phyloP scores from a whole-genome alignment of 2,113 vertebrate species.

The Pachypanchax playfairii region DNA sequence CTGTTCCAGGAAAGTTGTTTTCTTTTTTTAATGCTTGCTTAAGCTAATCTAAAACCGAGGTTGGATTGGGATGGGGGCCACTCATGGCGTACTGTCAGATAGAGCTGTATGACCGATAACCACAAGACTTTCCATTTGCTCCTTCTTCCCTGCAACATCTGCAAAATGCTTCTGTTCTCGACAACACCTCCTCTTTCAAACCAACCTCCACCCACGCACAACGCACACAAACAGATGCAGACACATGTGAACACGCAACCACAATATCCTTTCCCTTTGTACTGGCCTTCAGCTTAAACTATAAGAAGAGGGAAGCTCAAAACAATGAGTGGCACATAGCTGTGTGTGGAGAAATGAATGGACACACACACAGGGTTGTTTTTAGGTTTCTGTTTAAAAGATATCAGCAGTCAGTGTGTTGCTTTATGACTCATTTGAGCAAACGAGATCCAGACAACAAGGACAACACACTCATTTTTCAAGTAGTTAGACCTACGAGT shows the following conservation, averaged over 20 bases:
- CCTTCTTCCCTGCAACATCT: slow-evolving; percentile 84
- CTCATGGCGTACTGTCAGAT: slow-evolving; percentile 75
- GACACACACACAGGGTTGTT: slow-evolving; percentile 12
- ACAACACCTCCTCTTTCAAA: slow-evolving; percentile 76
- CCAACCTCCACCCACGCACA: slow-evolving; percentile 61
- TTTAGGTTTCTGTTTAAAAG: slow-evolving; percentile 34
- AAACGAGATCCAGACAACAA: slow-evolving; percentile 42
- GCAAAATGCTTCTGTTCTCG: slow-evolving; percentile 83
- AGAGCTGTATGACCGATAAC: slow-evolving; percentile 75
- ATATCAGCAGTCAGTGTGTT: slow-evolving; percentile 22
- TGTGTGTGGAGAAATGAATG: slow-evolving; percentile 10
- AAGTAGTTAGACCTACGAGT: slow-evolving; percentile 37
- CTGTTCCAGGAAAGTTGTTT: slow-evolving; percentile 9
- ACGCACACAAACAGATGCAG: slow-evolving; percentile 34
- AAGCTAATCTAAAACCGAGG: slow-evolving; percentile 26
- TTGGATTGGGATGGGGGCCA: slow-evolving; percentile 42
- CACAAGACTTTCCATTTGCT: slow-evolving; percentile 87
- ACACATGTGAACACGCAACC: slow-evolving; percentile 44
- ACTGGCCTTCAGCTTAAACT: slow-evolving; percentile 47
- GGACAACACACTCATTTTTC: slow-evolving; percentile 52
- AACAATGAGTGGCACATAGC: slow-evolving; percentile 33
- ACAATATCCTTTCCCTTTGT: slow-evolving; percentile 61
- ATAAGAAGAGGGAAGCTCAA: slow-evolving; percentile 16
- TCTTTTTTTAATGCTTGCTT: slow-evolving; percentile 19
- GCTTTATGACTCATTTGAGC: slow-evolving; percentile 55